Evolutionary conservation across 2,888 invertebrate species (phyloP).

Genomic region (Psylliodes chrysocephalus): DNA sequence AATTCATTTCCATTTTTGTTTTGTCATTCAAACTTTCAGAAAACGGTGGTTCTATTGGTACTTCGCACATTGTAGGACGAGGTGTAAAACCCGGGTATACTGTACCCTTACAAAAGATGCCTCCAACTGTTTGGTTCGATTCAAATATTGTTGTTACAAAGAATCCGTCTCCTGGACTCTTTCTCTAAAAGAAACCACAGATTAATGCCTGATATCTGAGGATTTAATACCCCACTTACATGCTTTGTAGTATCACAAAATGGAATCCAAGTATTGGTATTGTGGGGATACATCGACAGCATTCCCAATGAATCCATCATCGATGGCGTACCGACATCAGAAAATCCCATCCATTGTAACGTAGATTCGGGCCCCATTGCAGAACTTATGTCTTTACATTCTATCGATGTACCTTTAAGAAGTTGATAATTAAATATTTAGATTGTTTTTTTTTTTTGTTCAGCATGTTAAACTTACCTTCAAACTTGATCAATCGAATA

Average conservation of each 20-base stretch:
- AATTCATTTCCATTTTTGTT: constrained; percentile 80
- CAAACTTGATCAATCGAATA: constrained; percentile 67
- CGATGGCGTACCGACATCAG: constrained; percentile 84
- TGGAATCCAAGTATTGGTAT: constrained; percentile 82
- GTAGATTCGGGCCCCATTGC: constrained; percentile 76
- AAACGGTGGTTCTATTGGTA: constrained; percentile 72
- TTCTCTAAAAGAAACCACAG: constrained; percentile 65
- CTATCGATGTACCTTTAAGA: constrained; percentile 54
- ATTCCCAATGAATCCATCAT: constrained; percentile 81
- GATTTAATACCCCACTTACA: constrained; percentile 69
- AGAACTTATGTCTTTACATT: constrained; percentile 68
- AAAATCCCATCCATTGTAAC: constrained; percentile 82
- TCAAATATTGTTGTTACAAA: constrained; percentile 85
- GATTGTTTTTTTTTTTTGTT: too few species aligned
- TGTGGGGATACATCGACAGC: constrained; percentile 75
- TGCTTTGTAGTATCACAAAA: constrained; percentile 79
- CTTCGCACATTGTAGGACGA: constrained; percentile 81
- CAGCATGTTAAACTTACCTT: constrained; percentile 53
- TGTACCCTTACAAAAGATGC: constrained; percentile 89
- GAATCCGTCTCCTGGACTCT: constrained; percentile 77
- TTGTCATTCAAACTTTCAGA: constrained; percentile 75
- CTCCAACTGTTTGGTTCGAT: constrained; percentile 78
- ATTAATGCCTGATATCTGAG: too few species aligned
- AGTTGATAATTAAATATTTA: background rate
- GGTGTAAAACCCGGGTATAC: constrained; percentile 89